Conservation (phyloP, 1,140 invertebrate genomes). For the Oreohelix idahoensis region DNA sequence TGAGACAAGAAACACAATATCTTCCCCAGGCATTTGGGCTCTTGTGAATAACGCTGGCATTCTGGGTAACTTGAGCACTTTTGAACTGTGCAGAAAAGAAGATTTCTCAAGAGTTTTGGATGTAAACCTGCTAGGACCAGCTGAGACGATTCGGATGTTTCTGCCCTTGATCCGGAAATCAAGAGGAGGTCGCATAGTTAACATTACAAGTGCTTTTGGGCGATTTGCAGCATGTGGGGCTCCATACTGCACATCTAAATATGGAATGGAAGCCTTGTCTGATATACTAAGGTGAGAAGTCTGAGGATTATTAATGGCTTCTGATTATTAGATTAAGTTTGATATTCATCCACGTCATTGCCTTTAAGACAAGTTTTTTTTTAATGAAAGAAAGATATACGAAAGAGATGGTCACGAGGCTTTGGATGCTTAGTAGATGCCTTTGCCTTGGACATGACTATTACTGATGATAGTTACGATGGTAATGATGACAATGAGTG, state of each 20-base stretch:
- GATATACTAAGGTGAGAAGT: constrained; percentile 50
- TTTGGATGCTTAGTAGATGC: no score
- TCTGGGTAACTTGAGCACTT: constrained; percentile 20
- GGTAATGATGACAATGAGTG: no score
- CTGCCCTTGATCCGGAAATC: constrained; percentile 52
- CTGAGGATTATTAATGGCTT: no score
- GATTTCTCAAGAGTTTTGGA: constrained; percentile 41
- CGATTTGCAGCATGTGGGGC: constrained; percentile 16
- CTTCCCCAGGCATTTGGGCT: constrained; percentile 53
- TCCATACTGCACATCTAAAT: constrained; percentile 49
- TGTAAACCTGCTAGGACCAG: constrained; percentile 53
- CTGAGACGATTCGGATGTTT: constrained; percentile 46
- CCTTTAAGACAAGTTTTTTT: no score
- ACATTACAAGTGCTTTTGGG: constrained; percentile 49
- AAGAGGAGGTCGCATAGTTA: constrained; percentile 56
- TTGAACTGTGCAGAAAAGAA: constrained; percentile 40
- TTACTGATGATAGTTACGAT: no score
- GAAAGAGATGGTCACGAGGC: no score
- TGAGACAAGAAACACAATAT: background rate
- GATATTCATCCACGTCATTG: no score
- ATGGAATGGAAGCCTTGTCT: constrained; percentile 53
- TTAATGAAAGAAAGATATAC: no score
- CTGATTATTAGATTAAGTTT: no score
- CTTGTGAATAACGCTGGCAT: constrained; percentile 60
- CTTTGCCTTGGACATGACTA: no score